These are phyloP conservation scores for Parochlus steinenii DNA, from an alignment of 2,888 invertebrate genomes.

Conservation along the genomic window DNA sequence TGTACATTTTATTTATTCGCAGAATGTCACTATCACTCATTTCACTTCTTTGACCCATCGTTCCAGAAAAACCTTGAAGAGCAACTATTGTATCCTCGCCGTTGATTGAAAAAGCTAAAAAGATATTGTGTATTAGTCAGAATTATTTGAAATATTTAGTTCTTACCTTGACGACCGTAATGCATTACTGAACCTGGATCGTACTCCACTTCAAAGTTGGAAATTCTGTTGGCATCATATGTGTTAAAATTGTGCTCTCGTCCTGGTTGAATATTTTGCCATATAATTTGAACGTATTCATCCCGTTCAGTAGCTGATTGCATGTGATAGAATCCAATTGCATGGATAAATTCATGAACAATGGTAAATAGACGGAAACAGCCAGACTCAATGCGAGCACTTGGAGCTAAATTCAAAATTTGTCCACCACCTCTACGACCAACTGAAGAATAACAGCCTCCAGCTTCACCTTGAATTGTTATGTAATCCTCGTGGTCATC, in stretches of 20 bases:
- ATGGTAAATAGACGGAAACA: constrained; percentile 29
- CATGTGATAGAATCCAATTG: constrained; percentile 54
- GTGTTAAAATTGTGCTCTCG: constrained; percentile 48
- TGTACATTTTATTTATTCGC: constrained; percentile 22
- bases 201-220: constrained; percentile 44
- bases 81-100: constrained; percentile 28
- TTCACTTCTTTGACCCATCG: constrained; percentile 20
- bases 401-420: constrained; percentile 5
- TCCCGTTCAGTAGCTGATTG: constrained; percentile 54
- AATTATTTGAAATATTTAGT: background rate
- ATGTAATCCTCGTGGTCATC: no score
- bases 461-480: constrained; percentile 39
- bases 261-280: constrained; percentile 29
- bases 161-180: no score
- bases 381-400: background rate
- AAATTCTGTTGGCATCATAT: constrained; percentile 33
- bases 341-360: constrained; percentile 54
- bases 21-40: constrained; percentile 21
- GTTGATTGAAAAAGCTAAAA: constrained; percentile 33
- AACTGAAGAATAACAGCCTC: constrained; percentile 58
- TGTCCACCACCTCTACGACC: constrained; percentile 36
- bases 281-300: constrained; percentile 37
- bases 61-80: background rate
- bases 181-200: no score
- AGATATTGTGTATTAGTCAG: constrained; percentile 25